Percentiles rank a stretch among this genome's conserved stretches.
Conservation (phyloP, 1,140 invertebrate species). For the honey bee (Apis mellifera) region DNA sequence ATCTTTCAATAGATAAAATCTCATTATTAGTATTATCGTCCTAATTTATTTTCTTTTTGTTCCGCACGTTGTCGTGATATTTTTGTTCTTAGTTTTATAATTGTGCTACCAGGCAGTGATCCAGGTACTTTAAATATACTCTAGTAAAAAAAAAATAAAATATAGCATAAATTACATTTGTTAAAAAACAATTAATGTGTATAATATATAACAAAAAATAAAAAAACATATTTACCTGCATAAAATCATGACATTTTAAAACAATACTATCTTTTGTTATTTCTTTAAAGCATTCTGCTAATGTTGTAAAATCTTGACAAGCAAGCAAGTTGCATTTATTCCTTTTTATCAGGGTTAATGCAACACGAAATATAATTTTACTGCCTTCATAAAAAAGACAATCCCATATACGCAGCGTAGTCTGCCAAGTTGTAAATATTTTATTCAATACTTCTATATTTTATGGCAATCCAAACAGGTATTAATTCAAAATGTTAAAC, state of each 20-base stretch:
- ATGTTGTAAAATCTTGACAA: constrained; percentile 88
- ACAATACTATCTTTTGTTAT: constrained; percentile 88
- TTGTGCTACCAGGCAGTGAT: constrained; percentile 85
- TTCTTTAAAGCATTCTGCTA: constrained; percentile 89
- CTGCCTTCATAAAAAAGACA: constrained; percentile 96
- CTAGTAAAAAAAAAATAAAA: constrained; percentile 77
- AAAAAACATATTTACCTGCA: constrained; percentile 84
- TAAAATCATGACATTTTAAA: constrained; percentile 91
- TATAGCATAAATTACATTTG: constrained; percentile 4
- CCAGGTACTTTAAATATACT: constrained; percentile 90
- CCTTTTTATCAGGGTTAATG: constrained; percentile 89
- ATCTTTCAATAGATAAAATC: constrained; percentile 48
- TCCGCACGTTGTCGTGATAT: constrained; percentile 82
- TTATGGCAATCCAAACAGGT: constrained; percentile 47
- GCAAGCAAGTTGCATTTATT: constrained; percentile 87
- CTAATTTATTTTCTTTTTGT: constrained; percentile 71
- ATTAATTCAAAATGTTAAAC: constrained; percentile 43
- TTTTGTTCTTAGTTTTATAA: constrained; percentile 84
- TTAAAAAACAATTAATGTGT: background rate
- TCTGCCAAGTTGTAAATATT: constrained; percentile 81
- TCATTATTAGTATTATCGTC: constrained; percentile 71
- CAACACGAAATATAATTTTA: constrained; percentile 93
- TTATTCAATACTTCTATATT: constrained; percentile 46
- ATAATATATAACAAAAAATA: background rate
- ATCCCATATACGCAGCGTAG: constrained; percentile 96